Conservation (phyloP, 2,888 invertebrate species). For the Cantharis nigra region DNA sequence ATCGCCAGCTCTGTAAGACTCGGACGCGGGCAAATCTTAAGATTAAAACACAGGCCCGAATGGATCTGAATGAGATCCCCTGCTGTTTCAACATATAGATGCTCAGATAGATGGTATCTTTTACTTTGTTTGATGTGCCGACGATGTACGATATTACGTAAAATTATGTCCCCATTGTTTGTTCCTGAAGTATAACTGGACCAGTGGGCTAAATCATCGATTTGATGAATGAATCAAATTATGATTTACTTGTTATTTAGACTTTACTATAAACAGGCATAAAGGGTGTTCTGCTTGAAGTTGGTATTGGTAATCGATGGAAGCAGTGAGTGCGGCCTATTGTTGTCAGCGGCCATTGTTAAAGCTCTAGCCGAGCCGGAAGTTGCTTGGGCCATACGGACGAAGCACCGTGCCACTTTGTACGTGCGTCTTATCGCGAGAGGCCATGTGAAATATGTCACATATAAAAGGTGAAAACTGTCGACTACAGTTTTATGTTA, state of each 20-base stretch:
- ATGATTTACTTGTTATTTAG: slow-evolving; percentile 11
- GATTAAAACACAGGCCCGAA: slow-evolving; percentile 34
- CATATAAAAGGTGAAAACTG: slow-evolving; percentile 31
- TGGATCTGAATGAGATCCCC: slow-evolving; percentile 28
- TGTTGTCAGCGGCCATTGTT: slow-evolving; percentile 50
- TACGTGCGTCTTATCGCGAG: slow-evolving; percentile 31
- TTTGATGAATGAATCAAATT: not conserved
- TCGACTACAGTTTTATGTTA: slow-evolving; percentile 26
- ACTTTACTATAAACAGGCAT: slow-evolving; percentile 29
- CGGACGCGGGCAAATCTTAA: slow-evolving; percentile 35
- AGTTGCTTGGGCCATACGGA: slow-evolving; percentile 43
- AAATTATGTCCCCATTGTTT: not conserved
- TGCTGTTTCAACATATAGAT: slow-evolving; percentile 33
- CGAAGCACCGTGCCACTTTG: slow-evolving; percentile 32
- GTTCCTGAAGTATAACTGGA: not conserved
- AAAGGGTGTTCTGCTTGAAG: slow-evolving; percentile 46
- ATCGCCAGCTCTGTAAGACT: slow-evolving; percentile 32
- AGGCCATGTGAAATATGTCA: slow-evolving; percentile 30
- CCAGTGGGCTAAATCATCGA: not conserved
- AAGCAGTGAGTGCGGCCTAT: slow-evolving; percentile 45
- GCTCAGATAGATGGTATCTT: slow-evolving; percentile 30
- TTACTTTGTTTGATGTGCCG: slow-evolving; percentile 38
- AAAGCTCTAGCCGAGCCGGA: slow-evolving; percentile 47
- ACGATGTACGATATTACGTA: slow-evolving; percentile 13
- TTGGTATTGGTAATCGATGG: slow-evolving; percentile 50